Base-by-base conservation (phyloP, 35 echinoderm and acorn worm genomes). In the Holothuria glaberrima region DNA sequence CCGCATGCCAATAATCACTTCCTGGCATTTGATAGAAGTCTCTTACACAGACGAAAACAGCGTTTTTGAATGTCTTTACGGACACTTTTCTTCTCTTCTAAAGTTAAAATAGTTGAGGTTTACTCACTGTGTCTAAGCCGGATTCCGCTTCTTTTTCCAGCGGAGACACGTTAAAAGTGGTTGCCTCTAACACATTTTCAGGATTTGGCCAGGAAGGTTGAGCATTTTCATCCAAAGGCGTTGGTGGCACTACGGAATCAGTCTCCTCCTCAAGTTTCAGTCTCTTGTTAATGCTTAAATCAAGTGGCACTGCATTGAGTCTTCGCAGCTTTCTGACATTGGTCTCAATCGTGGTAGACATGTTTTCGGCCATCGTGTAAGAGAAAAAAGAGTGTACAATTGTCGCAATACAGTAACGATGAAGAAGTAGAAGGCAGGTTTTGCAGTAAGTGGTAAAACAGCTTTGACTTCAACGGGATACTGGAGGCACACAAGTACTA, bases 171-270 rank as follows among this genome's bases (percentile, higher is more conserved):
- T 54, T 54, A 1, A 54, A 0, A 12, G 16, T 54, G 3, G 50
- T 5, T 5, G 50, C 13, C 64, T 68, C 30, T 1, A 20, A 68
- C 64, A 19, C 5, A 10, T 19, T 19, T 68, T 68, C 64, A 12
- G 64, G 6, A 14, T 68, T 68, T 19, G 30, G 64, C 64, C 64
- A 68, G 64, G 24, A 68, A 68, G 30, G 64, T 32, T 68, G n/a
- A n/a, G n/a, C n/a, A n/a, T n/a, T n/a, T n/a, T n/a, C n/a, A n/a
- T 65, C 61, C 19, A 5, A 65, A 14, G 64, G 64, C 64, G 64
- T 68, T 68, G 64, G 64, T 68, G 64, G 64, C 7, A 68, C 64
- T 32, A 68, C 64, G 30, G 64, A 68, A 68, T 68, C 64, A 32
- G 13, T 68, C 64, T 68, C 64, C n/a, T 68, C 64, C 22, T 28